phyloP scores from a whole-genome alignment of 1,140 invertebrate genomes.

The Luehdorfia chinensis region DNA sequence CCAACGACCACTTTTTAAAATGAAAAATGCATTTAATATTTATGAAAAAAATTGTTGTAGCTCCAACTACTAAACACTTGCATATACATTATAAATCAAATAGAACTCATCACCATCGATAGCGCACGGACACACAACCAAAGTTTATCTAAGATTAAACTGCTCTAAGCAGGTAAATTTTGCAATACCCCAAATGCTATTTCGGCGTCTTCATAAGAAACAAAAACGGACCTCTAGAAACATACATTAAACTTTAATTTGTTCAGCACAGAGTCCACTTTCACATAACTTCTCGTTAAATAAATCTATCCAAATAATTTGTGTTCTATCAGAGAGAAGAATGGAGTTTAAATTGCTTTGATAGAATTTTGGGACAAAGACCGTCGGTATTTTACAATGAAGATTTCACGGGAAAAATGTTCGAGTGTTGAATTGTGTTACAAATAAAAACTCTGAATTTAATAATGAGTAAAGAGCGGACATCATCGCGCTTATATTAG shows the following conservation, averaged over 20 bases:
- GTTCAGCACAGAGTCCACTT: neutral
- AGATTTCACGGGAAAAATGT: conserved; percentile 27
- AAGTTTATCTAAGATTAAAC: conserved; percentile 20
- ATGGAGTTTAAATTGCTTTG: conserved; percentile 22
- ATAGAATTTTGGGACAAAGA: conserved; percentile 14
- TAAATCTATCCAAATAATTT: conserved; percentile 16
- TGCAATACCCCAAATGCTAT: conserved; percentile 32
- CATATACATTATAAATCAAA: neutral
- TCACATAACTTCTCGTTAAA: neutral
- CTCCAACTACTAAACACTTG: too few relatives aligned
- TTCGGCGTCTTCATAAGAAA: conserved; percentile 24
- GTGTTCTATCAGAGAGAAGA: conserved; percentile 18
- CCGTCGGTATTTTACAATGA: conserved; percentile 33
- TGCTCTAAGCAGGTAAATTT: conserved; percentile 41
- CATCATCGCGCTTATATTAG: too few relatives aligned
- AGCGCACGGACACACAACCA: neutral
- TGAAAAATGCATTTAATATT: too few relatives aligned
- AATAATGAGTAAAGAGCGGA: conserved; percentile 7
- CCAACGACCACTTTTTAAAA: too few relatives aligned
- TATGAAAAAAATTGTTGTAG: too few relatives aligned
- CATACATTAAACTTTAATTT: neutral
- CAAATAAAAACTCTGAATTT: conserved; percentile 15
- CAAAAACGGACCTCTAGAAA: neutral
- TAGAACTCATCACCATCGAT: neutral
- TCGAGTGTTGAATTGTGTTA: conserved; percentile 18